These are phyloP conservation scores for Leucophora obtusa DNA, from an alignment of 2,888 invertebrate species.

Conservation along the genomic window DNA sequence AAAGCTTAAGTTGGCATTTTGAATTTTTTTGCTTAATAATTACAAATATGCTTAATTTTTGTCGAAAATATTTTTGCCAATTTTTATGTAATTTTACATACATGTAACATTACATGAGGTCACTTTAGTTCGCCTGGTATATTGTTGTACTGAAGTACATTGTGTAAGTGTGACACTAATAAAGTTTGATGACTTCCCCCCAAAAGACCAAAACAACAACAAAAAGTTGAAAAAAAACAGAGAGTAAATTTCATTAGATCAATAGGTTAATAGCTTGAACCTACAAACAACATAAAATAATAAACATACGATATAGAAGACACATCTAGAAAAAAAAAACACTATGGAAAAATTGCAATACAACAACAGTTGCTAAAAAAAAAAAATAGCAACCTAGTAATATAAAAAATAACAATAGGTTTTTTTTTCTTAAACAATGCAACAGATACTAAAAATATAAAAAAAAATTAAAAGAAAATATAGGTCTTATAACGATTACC, in stretches of 20 bases:
- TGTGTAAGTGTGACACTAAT: conserved; percentile 47
- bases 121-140: conserved; percentile 38
- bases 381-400: conserved; percentile 37
- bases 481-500: conserved; percentile 64
- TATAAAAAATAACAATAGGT: conserved; percentile 54
- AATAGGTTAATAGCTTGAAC: conserved; percentile 64
- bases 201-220: conserved; percentile 13
- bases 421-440: conserved; percentile 55
- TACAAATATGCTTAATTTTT: not conserved
- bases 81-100: conserved; percentile 2
- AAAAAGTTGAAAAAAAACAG: conserved; percentile 22
- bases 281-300: conserved; percentile 54
- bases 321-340: conserved; percentile 35
- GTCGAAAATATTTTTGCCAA: not conserved
- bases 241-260: conserved; percentile 64
- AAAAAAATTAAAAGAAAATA: conserved; percentile 45
- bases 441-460: conserved; percentile 47
- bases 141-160: not conserved
- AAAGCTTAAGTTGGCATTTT: no score
- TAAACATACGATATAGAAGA: conserved; percentile 51
- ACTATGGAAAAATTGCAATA: conserved; percentile 8
- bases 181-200: conserved; percentile 54
- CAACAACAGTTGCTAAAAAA: conserved; percentile 9
- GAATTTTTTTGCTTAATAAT: not conserved
- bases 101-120: conserved; percentile 47